These are phyloP conservation scores for Urophycis tenuis DNA, from an alignment of 2,797 vertebrate genomes.

Conservation along the genomic window DNA sequence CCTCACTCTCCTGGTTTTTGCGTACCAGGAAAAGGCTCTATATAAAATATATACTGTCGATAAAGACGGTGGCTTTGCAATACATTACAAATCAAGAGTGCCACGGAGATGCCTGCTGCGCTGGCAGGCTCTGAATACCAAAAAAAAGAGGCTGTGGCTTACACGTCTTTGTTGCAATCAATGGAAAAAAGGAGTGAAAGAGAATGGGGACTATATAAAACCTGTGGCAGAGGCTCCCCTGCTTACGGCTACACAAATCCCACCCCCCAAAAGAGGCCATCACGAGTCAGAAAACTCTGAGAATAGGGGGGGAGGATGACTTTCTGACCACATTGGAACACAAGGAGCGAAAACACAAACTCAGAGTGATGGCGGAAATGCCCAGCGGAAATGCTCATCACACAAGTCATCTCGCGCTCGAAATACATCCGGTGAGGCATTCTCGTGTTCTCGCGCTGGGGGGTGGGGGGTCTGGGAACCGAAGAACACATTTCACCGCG, in stretches of 20 bases:
- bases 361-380: neutral
- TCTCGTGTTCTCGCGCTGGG: neutral
- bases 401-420: slow-evolving; percentile 1
- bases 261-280: slow-evolving; percentile 11
- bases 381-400: neutral
- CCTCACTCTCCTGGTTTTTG: too few species aligned
- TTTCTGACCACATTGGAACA: neutral
- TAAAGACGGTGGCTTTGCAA: slow-evolving; percentile 9
- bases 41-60: too few species aligned
- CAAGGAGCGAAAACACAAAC: neutral
- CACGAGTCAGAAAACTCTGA: slow-evolving; percentile 7
- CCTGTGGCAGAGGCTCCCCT: slow-evolving; percentile 21
- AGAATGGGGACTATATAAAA: slow-evolving; percentile 17
- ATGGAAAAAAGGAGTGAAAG: slow-evolving; percentile 5
- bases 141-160: slow-evolving; percentile 1
- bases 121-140: slow-evolving; percentile 13
- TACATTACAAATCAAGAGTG: slow-evolving; percentile 10
- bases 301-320: slow-evolving; percentile 10
- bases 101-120: slow-evolving; percentile 17
- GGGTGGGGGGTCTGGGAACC: neutral
- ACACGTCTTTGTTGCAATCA: too few species aligned
- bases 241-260: slow-evolving; percentile 15
- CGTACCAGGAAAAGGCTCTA: neutral
- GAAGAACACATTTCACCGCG: neutral
- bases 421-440: neutral